Base-by-base conservation (phyloP, 2,797 vertebrate species). In the Mormyrus proboscirostris region DNA sequence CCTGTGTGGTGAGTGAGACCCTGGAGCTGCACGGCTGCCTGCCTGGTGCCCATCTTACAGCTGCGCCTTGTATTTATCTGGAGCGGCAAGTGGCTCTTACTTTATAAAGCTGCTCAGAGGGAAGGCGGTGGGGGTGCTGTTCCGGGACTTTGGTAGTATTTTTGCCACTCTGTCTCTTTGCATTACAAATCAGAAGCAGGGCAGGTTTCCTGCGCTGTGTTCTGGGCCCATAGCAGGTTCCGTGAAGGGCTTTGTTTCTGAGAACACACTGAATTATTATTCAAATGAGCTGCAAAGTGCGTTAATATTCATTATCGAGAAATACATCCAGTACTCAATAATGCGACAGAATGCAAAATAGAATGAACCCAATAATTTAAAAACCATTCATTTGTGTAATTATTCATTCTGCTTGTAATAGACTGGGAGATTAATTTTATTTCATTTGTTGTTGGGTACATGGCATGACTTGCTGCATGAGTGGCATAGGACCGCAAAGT, bases 191-290 rank as follows among this genome's bases (percentile, higher is more conserved):
- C 89, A 91, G 83, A 90, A 84, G 88, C 89, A 82, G 1, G 50
- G 89, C 88, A 89, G 16, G 90, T 89, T 91, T 73, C 10, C 65
- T 73, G 25, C 0, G 29, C 91, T 87, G 83, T 88, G 89, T 89
- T 91, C 91, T 90, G 88, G 4, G 90, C 88, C 89, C 90, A 79
- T 88, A 89, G 92, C 93, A 91, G 91, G 62, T 89, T 55, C 88
- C 93, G 87, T 88, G 85, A 90, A 90, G 73, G 91, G 91, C 91
- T 91, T 90, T 90, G 90, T 87, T 92, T 86, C 88, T 44, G 88
- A 91, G 92, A 86, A 88, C 85, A 44, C 49, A 25, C 88, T 93
- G 91, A 93, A 93, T 94, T 93, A 94, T 94, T 94, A 89, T 65
- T 92, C 87, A 91, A 90, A 89, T 55, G 41, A 85, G 57, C 89